Evolutionary conservation across 2,888 invertebrate genomes (phyloP), one percentile per base, ranked within the genome.

Genomic region (Melieria crassipennis): DNA sequence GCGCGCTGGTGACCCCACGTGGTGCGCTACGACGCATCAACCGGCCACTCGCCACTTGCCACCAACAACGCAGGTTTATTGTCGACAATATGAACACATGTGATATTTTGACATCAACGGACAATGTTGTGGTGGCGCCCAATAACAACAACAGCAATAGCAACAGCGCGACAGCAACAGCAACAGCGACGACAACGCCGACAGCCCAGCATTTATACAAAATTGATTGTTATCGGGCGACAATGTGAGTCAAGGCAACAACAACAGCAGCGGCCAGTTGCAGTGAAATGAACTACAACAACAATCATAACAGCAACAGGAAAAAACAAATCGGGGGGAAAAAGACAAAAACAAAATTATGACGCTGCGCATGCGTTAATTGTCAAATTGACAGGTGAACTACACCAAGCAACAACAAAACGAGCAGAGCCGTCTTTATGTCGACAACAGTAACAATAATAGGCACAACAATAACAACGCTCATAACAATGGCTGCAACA

Each of bases 301-400:
- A 16, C 43, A 50, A 67, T 30, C 3, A 60, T 30, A 30, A 30
- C 30, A 30, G 30, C 30, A 66, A 57, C 47, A 57, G 43, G 10
- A 11, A 13, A 60, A 42, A 65, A 43, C 52, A 45, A 57, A 56
- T 46, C 57, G 57, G 47, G 30, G 30, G 30, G 30, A 30, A 30
- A 30, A 30, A 30, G 30, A 30, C 30, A 64, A 71, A 47, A 56
- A 65, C 65, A 71, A 76, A 74, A 73, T 74, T 69, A 76, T 75
- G 69, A 68, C 66, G 55, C 67, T 70, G 69, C 69, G 61, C 60
- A 66, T 57, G 70, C 73, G 70, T 72, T 71, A 75, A 75, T 72
- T 76, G 65, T 65, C 69, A 63, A 73, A 71, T 50, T 77, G 75
- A 74, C 74, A 74, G 73, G 70, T 75, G 70, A 72, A 75, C 70